These are phyloP conservation scores for Dunckerocampus dactyliophorus DNA, from an alignment of 2,113 vertebrate genomes.

Conservation along the genomic window DNA sequence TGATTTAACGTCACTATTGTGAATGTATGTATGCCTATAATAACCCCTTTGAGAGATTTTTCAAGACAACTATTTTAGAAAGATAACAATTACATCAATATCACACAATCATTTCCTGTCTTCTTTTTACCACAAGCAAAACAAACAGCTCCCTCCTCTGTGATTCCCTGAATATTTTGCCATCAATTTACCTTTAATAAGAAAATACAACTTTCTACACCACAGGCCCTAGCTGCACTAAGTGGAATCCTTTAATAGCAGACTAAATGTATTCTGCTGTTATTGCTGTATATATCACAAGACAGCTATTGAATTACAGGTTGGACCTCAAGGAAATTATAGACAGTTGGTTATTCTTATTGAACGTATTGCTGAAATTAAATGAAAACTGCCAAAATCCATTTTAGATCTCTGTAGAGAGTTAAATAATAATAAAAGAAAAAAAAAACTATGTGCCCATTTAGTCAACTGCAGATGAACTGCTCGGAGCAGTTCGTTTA, in stretches of 20 bases:
- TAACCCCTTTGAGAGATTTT: not conserved
- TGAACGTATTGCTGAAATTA: slow-evolving; percentile 23
- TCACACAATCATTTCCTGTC: not conserved
- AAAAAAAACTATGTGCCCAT: slow-evolving; percentile 16
- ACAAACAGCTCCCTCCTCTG: slow-evolving; percentile 39
- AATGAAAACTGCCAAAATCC: slow-evolving; percentile 21
- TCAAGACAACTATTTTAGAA: no score
- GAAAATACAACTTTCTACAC: slow-evolving; percentile 31
- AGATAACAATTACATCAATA: not conserved
- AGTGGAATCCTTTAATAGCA: slow-evolving; percentile 22
- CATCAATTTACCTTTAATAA: slow-evolving; percentile 49
- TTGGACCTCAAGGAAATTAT: slow-evolving; percentile 18
- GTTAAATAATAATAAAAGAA: slow-evolving; percentile 19
- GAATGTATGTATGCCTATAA: no score
- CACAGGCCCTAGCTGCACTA: slow-evolving; percentile 10
- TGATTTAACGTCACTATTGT: no score
- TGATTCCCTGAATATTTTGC: slow-evolving; percentile 26
- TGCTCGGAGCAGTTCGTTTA: not conserved
- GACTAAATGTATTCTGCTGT: slow-evolving; percentile 16
- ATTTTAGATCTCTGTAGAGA: slow-evolving; percentile 18
- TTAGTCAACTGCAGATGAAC: slow-evolving; percentile 18
- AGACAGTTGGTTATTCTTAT: slow-evolving; percentile 15
- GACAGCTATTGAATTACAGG: slow-evolving; percentile 29
- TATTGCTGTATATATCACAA: slow-evolving; percentile 16
- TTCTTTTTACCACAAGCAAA: slow-evolving; percentile 29